Conservation (phyloP, 1,140 invertebrate species). For the Matsumurasca onukii region DNA sequence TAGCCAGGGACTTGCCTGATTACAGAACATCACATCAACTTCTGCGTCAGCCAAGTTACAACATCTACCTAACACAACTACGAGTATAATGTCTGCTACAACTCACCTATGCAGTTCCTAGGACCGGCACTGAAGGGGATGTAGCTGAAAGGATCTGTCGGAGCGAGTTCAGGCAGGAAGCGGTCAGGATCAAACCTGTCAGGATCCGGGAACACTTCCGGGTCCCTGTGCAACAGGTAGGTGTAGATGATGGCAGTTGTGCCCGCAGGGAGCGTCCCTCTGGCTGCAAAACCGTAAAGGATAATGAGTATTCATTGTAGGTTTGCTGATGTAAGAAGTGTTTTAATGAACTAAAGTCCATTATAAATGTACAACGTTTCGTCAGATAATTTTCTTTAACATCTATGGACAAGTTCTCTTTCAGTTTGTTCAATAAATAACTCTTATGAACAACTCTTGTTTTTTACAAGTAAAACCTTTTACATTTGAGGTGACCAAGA, state of each 20-base stretch:
- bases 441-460: too few relatives aligned
- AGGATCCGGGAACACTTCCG: constrained; percentile 70
- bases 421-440: not conserved
- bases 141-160: constrained; percentile 58
- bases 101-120: constrained; percentile 71
- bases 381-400: constrained; percentile 41
- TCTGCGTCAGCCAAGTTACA: too few relatives aligned
- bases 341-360: too few relatives aligned
- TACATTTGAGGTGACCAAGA: too few relatives aligned
- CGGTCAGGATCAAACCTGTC: constrained; percentile 73
- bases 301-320: constrained; percentile 16
- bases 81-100: too few relatives aligned
- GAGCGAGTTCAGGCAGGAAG: constrained; percentile 60
- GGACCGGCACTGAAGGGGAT: constrained; percentile 71
- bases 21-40: constrained; percentile 42
- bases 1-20: constrained; percentile 55
- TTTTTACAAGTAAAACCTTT: too few relatives aligned
- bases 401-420: not conserved
- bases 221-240: constrained; percentile 65
- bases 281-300: constrained; percentile 41
- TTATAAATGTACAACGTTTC: too few relatives aligned
- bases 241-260: constrained; percentile 54
- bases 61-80: too few relatives aligned
- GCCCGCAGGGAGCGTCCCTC: constrained; percentile 53
- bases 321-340: too few relatives aligned